Percentiles rank a stretch among this genome's conserved stretches.
Conservation (phyloP, 2,888 invertebrate species). For the Cremastinae sp. region DNA sequence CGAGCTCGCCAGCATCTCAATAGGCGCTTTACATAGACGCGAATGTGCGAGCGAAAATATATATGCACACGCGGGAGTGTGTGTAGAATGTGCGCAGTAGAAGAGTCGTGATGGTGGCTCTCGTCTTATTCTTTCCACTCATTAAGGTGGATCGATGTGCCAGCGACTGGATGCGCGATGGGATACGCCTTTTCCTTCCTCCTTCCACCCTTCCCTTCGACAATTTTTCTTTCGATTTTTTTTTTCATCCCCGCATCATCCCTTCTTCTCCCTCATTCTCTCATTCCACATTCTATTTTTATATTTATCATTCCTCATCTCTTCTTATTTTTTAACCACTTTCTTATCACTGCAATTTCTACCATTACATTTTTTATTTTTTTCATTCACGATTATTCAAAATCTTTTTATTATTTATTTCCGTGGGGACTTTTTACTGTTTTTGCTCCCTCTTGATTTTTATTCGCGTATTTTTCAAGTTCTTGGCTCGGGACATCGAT, state of each 20-base stretch:
- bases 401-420: no score
- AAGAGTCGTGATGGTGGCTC: constrained; percentile 66
- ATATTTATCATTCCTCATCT: no score
- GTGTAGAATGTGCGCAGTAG: constrained; percentile 65
- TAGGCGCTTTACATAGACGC: constrained; percentile 19
- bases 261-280: constrained; percentile 38
- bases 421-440: no score
- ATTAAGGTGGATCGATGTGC: constrained; percentile 80
- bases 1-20: no score
- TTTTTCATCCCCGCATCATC: neutral
- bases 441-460: no score
- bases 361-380: no score
- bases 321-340: no score
- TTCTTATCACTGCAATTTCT: no score
- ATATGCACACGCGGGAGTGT: constrained; percentile 39
- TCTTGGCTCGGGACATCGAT: constrained; percentile 47
- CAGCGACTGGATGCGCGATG: constrained; percentile 72
- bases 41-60: constrained; percentile 32
- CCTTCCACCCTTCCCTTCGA: constrained; percentile 21
- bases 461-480: neutral
- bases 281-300: no score
- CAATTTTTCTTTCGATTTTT: constrained; percentile 4
- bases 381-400: no score
- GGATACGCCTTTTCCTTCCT: constrained; percentile 61
- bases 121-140: constrained; percentile 80